Conservation (phyloP, 2,888 invertebrate species). For the Scotopteryx bipunctaria region DNA sequence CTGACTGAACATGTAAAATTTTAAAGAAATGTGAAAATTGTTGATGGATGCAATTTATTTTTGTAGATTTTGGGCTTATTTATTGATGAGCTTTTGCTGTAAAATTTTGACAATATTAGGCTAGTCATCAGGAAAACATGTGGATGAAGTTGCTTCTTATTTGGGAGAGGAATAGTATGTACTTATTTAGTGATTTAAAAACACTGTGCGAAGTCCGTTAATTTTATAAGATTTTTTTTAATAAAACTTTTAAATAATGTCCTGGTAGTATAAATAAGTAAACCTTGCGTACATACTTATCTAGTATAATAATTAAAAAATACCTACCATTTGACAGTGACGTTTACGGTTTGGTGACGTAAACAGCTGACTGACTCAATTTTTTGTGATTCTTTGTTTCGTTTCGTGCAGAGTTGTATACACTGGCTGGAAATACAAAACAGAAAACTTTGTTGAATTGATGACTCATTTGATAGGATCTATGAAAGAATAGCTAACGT, state of each 20-base stretch:
- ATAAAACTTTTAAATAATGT: not conserved
- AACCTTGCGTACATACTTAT: no score
- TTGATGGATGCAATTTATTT: slow-evolving; percentile 3
- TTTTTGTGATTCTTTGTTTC: slow-evolving; percentile 8
- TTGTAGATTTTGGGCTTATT: not conserved
- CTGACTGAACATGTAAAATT: not conserved
- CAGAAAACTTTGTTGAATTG: slow-evolving; percentile 17
- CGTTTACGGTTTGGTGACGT: not conserved
- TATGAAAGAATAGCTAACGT: slow-evolving; percentile 2
- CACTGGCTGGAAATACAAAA: slow-evolving; percentile 6
- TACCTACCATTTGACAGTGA: not conserved
- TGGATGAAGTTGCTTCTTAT: not conserved
- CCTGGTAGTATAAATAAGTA: no score
- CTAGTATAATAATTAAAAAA: no score
- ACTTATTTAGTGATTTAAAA: slow-evolving; percentile 15
- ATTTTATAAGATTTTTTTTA: slow-evolving; percentile 9
- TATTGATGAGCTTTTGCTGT: not conserved
- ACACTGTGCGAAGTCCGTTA: not conserved
- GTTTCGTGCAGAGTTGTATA: slow-evolving; percentile 3
- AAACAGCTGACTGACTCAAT: slow-evolving; percentile 13
- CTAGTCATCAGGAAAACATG: slow-evolving; percentile 16
- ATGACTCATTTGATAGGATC: slow-evolving; percentile 28
- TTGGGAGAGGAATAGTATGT: slow-evolving; percentile 7
- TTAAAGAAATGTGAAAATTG: not conserved
- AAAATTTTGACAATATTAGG: slow-evolving; percentile 12